Conservation (phyloP, 2,888 invertebrate species). For the Allacma fusca region DNA sequence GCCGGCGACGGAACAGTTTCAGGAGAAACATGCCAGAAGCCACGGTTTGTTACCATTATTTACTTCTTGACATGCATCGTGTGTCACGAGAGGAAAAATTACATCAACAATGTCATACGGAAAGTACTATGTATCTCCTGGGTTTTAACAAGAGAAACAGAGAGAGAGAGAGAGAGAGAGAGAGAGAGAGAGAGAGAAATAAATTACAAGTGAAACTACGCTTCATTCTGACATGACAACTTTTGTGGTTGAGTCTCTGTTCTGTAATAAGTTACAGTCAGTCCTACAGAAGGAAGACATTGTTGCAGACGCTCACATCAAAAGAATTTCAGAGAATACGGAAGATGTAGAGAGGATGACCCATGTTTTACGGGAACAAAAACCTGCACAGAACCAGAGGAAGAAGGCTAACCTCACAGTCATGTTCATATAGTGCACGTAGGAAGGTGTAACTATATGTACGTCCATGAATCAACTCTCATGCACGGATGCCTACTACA, state of each 20-base stretch:
- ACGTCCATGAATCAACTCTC: too few species aligned
- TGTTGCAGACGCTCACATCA: conserved; percentile 3
- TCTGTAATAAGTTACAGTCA: not conserved
- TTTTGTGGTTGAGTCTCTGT: too few species aligned
- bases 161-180: too few species aligned
- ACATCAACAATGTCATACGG: not conserved
- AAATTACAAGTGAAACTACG: conserved; percentile 22
- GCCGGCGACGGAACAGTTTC: not conserved
- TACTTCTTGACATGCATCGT: conserved; percentile 33
- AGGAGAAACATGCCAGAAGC: too few species aligned
- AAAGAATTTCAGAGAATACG: not conserved
- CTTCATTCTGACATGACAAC: conserved; percentile 28
- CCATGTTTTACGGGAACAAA: not conserved
- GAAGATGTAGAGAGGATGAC: too few species aligned
- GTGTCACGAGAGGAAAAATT: conserved; percentile 38
- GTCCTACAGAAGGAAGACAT: not conserved
- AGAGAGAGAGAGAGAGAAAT: not conserved
- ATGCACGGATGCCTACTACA: too few species aligned
- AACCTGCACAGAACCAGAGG: not conserved
- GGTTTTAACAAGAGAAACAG: too few species aligned
- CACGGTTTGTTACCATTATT: not conserved
- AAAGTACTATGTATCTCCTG: too few species aligned
- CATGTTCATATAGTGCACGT: not conserved
- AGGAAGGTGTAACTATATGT: too few species aligned
- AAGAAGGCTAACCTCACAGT: not conserved